Conservation (phyloP, 2,113 vertebrate genomes). For the Centropristis striata region DNA sequence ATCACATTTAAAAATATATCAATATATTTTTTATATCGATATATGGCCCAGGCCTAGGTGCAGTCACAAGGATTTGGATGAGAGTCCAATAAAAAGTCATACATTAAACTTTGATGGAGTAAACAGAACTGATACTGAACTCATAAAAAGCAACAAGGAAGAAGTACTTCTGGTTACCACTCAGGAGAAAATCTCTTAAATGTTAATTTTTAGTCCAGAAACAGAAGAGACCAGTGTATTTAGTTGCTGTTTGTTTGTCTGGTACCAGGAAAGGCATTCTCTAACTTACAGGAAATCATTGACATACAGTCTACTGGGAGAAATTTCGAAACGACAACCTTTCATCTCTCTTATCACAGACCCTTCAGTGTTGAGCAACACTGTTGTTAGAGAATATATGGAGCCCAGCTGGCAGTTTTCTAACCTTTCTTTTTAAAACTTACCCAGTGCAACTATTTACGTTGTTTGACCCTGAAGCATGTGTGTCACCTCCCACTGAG, state of each 20-base stretch:
- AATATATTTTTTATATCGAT: too few relatives aligned
- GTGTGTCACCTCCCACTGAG: slow-evolving; percentile 14
- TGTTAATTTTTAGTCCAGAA: slow-evolving; percentile 1
- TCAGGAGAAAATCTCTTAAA: slow-evolving; percentile 1
- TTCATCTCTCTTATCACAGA: slow-evolving; percentile 26
- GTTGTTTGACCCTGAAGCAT: neutral
- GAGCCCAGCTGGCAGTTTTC: too few relatives aligned
- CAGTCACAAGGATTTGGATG: neutral
- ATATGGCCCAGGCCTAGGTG: too few relatives aligned
- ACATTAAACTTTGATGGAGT: neutral
- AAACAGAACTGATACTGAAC: neutral
- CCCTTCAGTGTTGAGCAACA: slow-evolving; percentile 45
- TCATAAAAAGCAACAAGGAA: neutral
- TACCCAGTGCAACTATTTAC: neutral
- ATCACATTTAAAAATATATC: too few relatives aligned
- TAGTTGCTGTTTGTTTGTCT: neutral
- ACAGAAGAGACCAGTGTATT: neutral
- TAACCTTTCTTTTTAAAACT: neutral
- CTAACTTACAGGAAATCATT: slow-evolving; percentile 49
- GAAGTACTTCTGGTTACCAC: neutral
- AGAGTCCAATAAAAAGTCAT: neutral
- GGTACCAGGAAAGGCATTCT: slow-evolving; percentile 38
- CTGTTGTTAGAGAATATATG: neutral
- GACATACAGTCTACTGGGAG: neutral
- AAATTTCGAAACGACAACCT: slow-evolving; percentile 21